These are phyloP conservation scores for Agrypnus murinus DNA, from an alignment of 2,888 invertebrate species.

Conservation along the genomic window DNA sequence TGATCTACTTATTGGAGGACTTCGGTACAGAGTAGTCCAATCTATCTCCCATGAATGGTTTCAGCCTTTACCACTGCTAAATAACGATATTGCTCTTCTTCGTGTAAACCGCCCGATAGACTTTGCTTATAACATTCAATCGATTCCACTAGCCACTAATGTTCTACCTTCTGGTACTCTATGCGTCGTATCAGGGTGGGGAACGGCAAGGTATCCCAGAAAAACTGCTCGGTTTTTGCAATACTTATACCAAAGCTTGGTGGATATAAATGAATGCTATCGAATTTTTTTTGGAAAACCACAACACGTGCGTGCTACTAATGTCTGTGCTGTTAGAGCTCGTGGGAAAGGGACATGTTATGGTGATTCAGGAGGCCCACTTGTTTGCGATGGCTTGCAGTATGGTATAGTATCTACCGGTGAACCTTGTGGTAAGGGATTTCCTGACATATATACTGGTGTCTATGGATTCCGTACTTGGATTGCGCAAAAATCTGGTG, in stretches of 20 bases:
- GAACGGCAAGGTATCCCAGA: constrained; percentile 71
- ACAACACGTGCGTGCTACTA: constrained; percentile 69
- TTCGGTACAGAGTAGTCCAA: constrained; percentile 66
- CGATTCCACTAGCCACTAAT: neutral
- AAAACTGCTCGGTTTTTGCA: constrained; percentile 74
- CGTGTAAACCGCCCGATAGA: constrained; percentile 36
- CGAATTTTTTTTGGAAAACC: too few species aligned
- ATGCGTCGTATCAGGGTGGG: constrained; percentile 49
- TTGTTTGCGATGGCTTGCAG: constrained; percentile 68
- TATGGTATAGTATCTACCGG: constrained; percentile 75
- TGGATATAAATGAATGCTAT: constrained; percentile 68
- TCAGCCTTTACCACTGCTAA: constrained; percentile 59
- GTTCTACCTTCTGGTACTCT: constrained; percentile 13
- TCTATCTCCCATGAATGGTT: constrained; percentile 71
- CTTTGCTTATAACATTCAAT: neutral
- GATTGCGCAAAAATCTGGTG: constrained; percentile 63
- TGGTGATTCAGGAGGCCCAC: constrained; percentile 75
- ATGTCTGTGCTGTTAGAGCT: constrained; percentile 76
- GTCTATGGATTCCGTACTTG: constrained; percentile 71
- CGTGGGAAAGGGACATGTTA: constrained; percentile 78
- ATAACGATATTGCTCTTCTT: constrained; percentile 53
- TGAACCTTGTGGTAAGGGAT: constrained; percentile 73
- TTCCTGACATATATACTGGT: constrained; percentile 74
- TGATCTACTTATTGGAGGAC: constrained; percentile 70
- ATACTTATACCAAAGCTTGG: constrained; percentile 71